Evolutionary conservation across 30 jellyfish, hydroid and myxozoan species (phyloP).

Genomic region (Pseudorhiza aurosa): DNA sequence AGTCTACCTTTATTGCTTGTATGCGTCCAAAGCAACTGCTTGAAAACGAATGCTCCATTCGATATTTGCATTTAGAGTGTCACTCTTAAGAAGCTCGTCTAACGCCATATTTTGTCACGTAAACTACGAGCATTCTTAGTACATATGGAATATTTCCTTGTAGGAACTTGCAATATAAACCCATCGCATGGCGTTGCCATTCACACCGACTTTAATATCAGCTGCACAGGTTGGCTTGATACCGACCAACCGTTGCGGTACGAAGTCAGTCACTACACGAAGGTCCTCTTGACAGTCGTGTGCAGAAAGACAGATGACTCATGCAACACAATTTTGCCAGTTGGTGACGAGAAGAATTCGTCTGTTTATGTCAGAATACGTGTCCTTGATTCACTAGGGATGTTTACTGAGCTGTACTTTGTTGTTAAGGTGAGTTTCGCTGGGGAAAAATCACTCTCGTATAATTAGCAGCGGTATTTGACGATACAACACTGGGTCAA

Average conservation of each 20-base stretch:
- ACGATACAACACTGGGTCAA: too few relatives aligned
- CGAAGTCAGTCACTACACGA: constrained; percentile 36
- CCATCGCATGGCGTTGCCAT: constrained; percentile 29
- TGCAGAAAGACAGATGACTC: neutral
- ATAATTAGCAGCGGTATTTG: too few relatives aligned
- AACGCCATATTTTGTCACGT: too few relatives aligned
- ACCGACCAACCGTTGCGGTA: constrained; percentile 16
- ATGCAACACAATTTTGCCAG: constrained; percentile 38
- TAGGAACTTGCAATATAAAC: constrained; percentile 24
- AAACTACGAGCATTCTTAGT: too few relatives aligned
- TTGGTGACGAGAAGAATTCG: constrained; percentile 6
- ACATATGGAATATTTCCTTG: too few relatives aligned
- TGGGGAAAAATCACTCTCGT: too few relatives aligned
- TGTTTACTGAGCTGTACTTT: constrained; percentile 14
- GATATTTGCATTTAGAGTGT: too few relatives aligned
- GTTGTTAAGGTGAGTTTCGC: constrained; percentile 29
- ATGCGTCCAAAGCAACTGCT: too few relatives aligned
- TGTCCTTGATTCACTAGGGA: constrained; percentile 11
- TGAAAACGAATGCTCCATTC: too few relatives aligned
- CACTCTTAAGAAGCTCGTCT: too few relatives aligned
- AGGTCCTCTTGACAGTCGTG: neutral
- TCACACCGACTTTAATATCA: constrained; percentile 4
- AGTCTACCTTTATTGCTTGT: too few relatives aligned
- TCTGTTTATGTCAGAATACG: constrained; percentile 15
- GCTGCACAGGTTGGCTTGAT: constrained; percentile 50